Evolutionary conservation across 2,113 vertebrate genomes (phyloP).

Genomic region (Nibea coibor): DNA sequence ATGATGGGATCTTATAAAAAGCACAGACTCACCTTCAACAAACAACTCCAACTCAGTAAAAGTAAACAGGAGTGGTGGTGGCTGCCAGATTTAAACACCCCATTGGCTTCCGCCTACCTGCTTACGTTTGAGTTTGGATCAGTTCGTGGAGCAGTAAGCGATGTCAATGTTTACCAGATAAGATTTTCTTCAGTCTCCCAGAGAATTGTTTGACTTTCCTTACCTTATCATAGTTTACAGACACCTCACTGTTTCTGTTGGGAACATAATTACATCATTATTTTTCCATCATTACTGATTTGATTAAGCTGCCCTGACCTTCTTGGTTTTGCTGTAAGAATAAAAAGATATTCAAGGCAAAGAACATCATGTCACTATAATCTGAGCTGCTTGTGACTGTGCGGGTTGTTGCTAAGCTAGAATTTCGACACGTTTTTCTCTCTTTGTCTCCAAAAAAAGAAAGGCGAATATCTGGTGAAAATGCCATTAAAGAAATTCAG

Average conservation of each 20-base stretch:
- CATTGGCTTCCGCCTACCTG: slow-evolving; percentile 43
- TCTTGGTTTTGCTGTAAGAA: neutral
- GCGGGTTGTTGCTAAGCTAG: slow-evolving; percentile 1
- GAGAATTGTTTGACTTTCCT: slow-evolving; percentile 5
- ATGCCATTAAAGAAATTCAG: neutral
- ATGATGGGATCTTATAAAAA: slow-evolving; percentile 7
- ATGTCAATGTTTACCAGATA: slow-evolving; percentile 12
- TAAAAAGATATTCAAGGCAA: neutral
- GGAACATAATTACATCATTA: neutral
- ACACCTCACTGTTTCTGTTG: neutral
- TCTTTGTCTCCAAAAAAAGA: neutral
- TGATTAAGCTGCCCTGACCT: neutral
- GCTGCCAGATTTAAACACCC: slow-evolving; percentile 47
- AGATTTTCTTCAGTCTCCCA: neutral
- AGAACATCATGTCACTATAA: neutral
- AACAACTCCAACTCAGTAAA: slow-evolving; percentile 49
- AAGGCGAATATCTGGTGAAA: neutral
- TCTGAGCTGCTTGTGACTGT: neutral
- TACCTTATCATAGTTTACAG: neutral
- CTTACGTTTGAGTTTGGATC: slow-evolving; percentile 44
- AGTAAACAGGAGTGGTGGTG: slow-evolving; percentile 50
- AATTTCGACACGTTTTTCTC: neutral
- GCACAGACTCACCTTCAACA: slow-evolving; percentile 66
- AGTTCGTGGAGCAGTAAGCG: slow-evolving; percentile 43
- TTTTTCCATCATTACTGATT: neutral